Percentiles rank a stretch among this genome's conserved stretches.
Evolutionary conservation across 2,797 vertebrate genomes (phyloP).

Genomic region (Denticeps clupeoides): DNA sequence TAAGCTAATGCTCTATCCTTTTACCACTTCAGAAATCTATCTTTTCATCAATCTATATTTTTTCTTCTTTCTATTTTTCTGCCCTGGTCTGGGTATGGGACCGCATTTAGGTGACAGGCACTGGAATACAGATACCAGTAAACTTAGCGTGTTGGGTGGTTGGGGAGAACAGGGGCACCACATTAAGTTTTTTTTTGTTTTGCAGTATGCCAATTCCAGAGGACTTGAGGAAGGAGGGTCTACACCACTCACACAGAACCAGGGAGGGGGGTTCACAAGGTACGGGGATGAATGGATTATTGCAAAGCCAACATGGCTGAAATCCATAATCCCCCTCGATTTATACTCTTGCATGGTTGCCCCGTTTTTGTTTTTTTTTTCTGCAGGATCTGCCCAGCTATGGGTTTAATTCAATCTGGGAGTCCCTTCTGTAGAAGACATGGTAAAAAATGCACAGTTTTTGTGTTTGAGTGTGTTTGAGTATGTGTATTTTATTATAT

Average conservation of each 20-base stretch:
- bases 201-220: constrained; percentile 64
- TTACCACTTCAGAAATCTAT: constrained; percentile 1
- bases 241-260: constrained; percentile 34
- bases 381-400: too few relatives aligned
- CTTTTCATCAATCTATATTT: neutral
- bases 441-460: too few relatives aligned
- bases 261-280: constrained; percentile 18
- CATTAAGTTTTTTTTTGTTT: constrained; percentile 50
- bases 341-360: constrained; percentile 12
- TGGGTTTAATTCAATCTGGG: too few relatives aligned
- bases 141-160: constrained; percentile 53
- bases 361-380: constrained; percentile 8
- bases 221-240: constrained; percentile 25
- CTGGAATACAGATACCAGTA: constrained; percentile 67
- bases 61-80: neutral
- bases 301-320: constrained; percentile 36
- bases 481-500: neutral
- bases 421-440: too few relatives aligned
- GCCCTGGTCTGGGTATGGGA: constrained; percentile 32
- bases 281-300: constrained; percentile 38
- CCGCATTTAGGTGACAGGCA: constrained; percentile 42
- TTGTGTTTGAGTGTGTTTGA: constrained; percentile 5
- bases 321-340: constrained; percentile 36
- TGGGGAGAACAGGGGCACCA: constrained; percentile 21
- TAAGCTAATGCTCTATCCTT: neutral